Conservation (phyloP, 30 jellyfish, hydroid and myxozoan genomes). For the Pelagia noctiluca region DNA sequence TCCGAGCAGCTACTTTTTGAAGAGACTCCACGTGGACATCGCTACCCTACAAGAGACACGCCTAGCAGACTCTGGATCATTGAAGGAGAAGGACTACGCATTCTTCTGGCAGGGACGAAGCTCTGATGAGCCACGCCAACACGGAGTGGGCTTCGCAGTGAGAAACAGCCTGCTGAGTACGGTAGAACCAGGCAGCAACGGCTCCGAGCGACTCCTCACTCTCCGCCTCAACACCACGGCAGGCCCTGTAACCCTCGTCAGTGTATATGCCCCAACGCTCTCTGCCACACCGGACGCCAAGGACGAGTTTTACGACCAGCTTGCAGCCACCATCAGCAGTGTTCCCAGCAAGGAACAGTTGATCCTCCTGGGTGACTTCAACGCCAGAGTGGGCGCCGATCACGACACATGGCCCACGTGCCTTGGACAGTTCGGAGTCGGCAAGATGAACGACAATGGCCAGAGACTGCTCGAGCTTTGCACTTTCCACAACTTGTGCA, state of each 20-base stretch:
- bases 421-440: conserved; percentile 44
- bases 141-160: conserved; percentile 56
- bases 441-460: conserved; percentile 54
- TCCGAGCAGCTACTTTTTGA: too few species aligned
- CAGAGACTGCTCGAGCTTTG: conserved; percentile 45
- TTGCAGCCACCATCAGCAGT: neutral
- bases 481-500: conserved; percentile 31
- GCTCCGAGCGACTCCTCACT: conserved; percentile 17
- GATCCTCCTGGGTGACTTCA: conserved; percentile 51
- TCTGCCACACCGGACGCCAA: conserved; percentile 11
- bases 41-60: conserved; percentile 56
- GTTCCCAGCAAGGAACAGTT: conserved; percentile 19
- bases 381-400: conserved; percentile 57
- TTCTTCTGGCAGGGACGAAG: conserved; percentile 47
- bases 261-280: conserved; percentile 51
- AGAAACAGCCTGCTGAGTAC: conserved; percentile 11
- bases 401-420: conserved; percentile 53
- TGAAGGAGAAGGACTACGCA: conserved; percentile 28
- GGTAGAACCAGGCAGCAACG: neutral
- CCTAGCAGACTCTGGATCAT: conserved; percentile 11
- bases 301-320: conserved; percentile 53
- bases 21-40: conserved; percentile 16
- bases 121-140: neutral
- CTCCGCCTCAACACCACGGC: neutral
- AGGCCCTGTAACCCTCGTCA: conserved; percentile 23